Evolutionary conservation across 2,797 vertebrate genomes (phyloP).

Genomic region (Tadarida brasiliensis): DNA sequence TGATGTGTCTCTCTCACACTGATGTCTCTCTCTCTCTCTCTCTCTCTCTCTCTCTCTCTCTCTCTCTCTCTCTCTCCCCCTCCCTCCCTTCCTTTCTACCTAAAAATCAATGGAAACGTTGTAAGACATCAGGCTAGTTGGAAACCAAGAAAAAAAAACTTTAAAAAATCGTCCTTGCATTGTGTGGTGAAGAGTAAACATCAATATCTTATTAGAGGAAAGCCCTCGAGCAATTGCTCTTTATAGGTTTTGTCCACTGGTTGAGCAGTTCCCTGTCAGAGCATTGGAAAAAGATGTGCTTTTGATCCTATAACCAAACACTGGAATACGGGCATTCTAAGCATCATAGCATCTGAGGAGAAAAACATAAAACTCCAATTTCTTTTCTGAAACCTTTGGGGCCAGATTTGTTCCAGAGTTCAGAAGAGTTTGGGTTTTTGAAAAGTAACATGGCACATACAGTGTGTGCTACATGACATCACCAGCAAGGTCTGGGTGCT

Average conservation of each 20-base stretch:
- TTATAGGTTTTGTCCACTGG: background rate
- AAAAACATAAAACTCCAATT: background rate
- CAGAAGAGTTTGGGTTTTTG: background rate
- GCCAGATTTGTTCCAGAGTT: background rate
- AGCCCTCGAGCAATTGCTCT: background rate
- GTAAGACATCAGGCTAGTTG: background rate
- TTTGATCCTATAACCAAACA: background rate
- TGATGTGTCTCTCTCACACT: no score
- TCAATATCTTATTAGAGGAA: background rate
- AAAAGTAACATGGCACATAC: background rate
- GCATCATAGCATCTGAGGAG: background rate
- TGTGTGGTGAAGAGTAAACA: background rate
- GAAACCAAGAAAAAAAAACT: background rate
- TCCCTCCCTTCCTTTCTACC: no score
- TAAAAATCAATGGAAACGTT: background rate
- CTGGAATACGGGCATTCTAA: background rate
- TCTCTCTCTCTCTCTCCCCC: no score
- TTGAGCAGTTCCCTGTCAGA: background rate
- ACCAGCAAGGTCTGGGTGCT: no score
- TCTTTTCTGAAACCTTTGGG: background rate
- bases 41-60: no score
- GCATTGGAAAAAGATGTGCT: background rate
- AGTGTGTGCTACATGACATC: rapidly evolving
- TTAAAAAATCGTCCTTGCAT: background rate
- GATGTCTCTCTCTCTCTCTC: no score